Base-by-base conservation (phyloP, 2,113 vertebrate species). In the Nanorana parkeri region DNA sequence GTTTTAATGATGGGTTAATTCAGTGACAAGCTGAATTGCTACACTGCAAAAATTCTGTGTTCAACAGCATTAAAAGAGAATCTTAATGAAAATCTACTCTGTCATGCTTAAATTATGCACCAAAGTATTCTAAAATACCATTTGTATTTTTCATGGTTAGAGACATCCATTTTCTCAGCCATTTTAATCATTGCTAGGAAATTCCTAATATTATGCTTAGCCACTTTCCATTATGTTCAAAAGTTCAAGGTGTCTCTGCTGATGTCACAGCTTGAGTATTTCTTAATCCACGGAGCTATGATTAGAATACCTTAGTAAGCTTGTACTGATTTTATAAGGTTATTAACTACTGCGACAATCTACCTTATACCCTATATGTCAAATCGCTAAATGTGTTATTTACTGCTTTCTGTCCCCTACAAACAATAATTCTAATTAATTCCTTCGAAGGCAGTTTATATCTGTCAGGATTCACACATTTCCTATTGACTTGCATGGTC, bases 131-230 rank as follows among this genome's bases (percentile, higher is more conserved):
- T 41, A 28, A 36, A 63, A 76, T 74, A 61, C 56, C 56, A 63
- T 63, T 76, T 76, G 58, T 47, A 76, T 66, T 78, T 47, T 55
- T 55, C 61, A 66, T 29, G 61, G 75, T 78, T 63, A 66, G 41
- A 66, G 75, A 32, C 75, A 51, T 78, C 47, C 47, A 78, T 66
- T 77, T 54, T 52, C 36, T 65, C 6, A 20, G 19, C 20, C 23
- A 52, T 10, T 77, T 78, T 78, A 66, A 78, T 29, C 8, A 78
- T 47, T 77, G 28, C 65, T 66, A 64, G 41, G 41, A 66, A 66
- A 54, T 78, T 54, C 36, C 47, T 78, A 65, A 66, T 78, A 66
- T 78, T 78, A 78, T 78, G 75, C 75, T 65, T 66, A 78, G 47
- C 61, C 75, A 78, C 75, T 66, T 66, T 78, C 61, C 61, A 66